Percentiles rank a stretch among this genome's conserved stretches.
These are phyloP conservation scores for Drepanosiphum platanoidis DNA, from an alignment of 2,888 invertebrate genomes.

Conservation along the genomic window DNA sequence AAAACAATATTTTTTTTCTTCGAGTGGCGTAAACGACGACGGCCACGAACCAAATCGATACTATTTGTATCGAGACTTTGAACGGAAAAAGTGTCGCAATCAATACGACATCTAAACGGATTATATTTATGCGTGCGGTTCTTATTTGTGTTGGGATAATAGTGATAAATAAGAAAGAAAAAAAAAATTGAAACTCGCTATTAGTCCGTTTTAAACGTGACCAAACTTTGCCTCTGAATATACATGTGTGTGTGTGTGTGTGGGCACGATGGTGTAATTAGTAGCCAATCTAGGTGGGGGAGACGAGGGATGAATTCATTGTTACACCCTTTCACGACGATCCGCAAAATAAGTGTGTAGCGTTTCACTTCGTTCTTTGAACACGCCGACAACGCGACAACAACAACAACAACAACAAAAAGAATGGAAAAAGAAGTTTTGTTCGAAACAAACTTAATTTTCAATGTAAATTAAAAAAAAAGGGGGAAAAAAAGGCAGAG, in stretches of 20 bases:
- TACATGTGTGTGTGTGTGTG: not conserved
- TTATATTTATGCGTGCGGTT: not conserved
- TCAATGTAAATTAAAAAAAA: constrained; percentile 30
- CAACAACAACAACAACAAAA: not conserved
- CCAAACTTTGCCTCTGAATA: not conserved
- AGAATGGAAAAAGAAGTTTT: constrained; percentile 8
- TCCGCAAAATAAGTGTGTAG: not conserved
- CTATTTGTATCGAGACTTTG: too few relatives aligned
- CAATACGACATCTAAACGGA: not conserved
- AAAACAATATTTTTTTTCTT: too few relatives aligned
- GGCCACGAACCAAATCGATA: too few relatives aligned
- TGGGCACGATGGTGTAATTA: not conserved
- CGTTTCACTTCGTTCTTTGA: not conserved
- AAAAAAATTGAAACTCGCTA: not conserved
- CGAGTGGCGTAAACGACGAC: too few relatives aligned
- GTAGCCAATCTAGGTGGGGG: not conserved
- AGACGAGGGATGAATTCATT: not conserved
- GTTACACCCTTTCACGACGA: constrained; percentile 11
- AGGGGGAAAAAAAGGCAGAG: too few relatives aligned
- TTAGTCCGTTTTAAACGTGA: not conserved
- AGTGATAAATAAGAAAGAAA: not conserved
- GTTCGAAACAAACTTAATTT: constrained; percentile 33
- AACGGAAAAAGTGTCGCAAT: not conserved
- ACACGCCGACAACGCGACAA: not conserved
- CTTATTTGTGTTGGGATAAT: not conserved